Conservation (phyloP, 2,113 vertebrate species). For the Channa argus region DNA sequence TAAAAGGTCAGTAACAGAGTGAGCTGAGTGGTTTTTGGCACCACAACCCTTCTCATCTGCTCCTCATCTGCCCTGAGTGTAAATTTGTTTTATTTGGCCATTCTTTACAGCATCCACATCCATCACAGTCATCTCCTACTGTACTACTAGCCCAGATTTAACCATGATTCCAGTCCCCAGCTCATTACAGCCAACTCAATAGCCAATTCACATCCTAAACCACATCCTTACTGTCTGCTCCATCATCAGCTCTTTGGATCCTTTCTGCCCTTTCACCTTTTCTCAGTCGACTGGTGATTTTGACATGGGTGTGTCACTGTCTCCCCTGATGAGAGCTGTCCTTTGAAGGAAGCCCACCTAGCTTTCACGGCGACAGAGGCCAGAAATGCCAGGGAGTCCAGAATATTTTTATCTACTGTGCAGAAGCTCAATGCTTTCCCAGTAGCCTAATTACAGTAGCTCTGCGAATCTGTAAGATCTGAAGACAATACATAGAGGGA, state of each 20-base stretch:
- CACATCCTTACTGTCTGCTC: constrained; percentile 30
- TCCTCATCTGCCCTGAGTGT: neutral
- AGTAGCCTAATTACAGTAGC: neutral
- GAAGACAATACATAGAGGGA: neutral
- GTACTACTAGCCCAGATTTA: neutral
- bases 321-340: constrained; percentile 56
- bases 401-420: constrained; percentile 5
- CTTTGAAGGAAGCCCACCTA: constrained; percentile 70
- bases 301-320: constrained; percentile 72
- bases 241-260: constrained; percentile 50
- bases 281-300: constrained; percentile 75
- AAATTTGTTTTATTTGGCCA: neutral
- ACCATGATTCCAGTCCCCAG: neutral
- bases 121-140: constrained; percentile 9
- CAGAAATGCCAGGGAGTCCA: constrained; percentile 54
- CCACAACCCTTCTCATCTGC: neutral
- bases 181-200: constrained; percentile 5
- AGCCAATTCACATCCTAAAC: constrained; percentile 35
- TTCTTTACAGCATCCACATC: constrained; percentile 1
- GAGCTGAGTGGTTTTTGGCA: neutral
- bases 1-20: constrained; percentile 2
- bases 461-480: neutral
- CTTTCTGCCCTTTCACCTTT: constrained; percentile 67
- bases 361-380: constrained; percentile 46
- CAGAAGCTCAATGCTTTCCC: constrained; percentile 1